Base-by-base conservation (phyloP, 92 coral and sea anemone species). In the Metridium senile region DNA sequence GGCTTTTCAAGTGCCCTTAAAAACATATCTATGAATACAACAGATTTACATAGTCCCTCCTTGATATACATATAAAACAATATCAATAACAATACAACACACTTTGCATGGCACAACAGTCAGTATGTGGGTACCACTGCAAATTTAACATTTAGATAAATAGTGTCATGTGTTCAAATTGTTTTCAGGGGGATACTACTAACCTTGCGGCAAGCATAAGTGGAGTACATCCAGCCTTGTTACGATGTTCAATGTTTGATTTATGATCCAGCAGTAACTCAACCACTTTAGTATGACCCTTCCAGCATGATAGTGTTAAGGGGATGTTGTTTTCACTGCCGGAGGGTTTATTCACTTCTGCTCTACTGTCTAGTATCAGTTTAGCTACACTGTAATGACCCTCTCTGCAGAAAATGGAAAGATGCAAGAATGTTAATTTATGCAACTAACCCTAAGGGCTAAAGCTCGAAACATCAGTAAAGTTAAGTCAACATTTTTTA, bases 271-370 rank as follows among this genome's bases (percentile, higher is more conserved):
- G 84, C 23, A 95, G 83, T 32, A 95, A 89, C 71, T 95, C 99
- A 10, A 95, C 99, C 19, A 95, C 99, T 65, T 88, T 79, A 19
- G 99, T 92, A 65, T 95, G 99, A 70, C 99, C 99, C 84, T 95
- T 95, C 99, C 99, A 95, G 85, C 99, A 95, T 58, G 99, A 95
- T 81, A 95, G 85, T 20, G 99, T 95, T 62, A 95, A 86, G 0
- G 99, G 99, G 58, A 95, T 95, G 68, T 95, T 95, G 78, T 95
- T 95, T 75, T 95, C 99, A 84, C 99, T 95, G 34, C 99, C 99
- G 16, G 99, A 95, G 23, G 99, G 99, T 11, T 93, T 93, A 66
- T 95, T 95, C 6, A 95, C 99, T 74, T 89, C 94, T 23, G 99
- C 99, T 68, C 92, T 91, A 83, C 96, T 92, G 72, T 95, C 99